These are phyloP conservation scores for Dyspetes luteomarginatus DNA, from an alignment of 2,888 invertebrate genomes.

Conservation along the genomic window DNA sequence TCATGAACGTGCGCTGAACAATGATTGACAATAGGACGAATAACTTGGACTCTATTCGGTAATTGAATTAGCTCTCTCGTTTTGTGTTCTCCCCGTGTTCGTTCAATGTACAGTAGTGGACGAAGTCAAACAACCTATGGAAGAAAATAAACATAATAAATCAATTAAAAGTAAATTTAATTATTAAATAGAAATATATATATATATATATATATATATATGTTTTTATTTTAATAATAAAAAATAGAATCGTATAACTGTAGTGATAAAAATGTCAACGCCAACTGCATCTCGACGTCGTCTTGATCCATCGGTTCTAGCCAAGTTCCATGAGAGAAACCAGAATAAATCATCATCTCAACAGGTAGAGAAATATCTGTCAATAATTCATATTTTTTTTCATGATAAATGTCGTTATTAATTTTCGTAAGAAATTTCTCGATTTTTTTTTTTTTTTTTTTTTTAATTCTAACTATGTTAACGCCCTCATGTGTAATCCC, in stretches of 20 bases:
- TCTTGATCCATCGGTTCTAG: conserved; percentile 75
- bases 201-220: conserved; percentile 15
- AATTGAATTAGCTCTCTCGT: conserved; percentile 23
- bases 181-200: conserved; percentile 18
- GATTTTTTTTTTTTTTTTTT: background rate
- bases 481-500: background rate
- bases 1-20: conserved; percentile 31
- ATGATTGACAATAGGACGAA: conserved; percentile 51
- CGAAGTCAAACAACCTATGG: background rate
- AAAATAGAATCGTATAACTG: background rate
- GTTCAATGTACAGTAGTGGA: too few relatives aligned
- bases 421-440: background rate
- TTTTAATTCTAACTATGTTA: background rate
- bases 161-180: background rate
- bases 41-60: background rate
- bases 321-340: conserved; percentile 71
- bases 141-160: background rate
- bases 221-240: background rate
- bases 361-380: conserved; percentile 70
- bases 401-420: background rate
- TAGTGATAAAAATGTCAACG: conserved; percentile 71
- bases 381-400: conserved; percentile 17
- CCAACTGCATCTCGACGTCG: conserved; percentile 74
- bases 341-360: conserved; percentile 66
- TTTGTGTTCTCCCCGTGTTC: conserved; percentile 19